Conservation (phyloP, 2,888 invertebrate species). For the Melanargia galathea region DNA sequence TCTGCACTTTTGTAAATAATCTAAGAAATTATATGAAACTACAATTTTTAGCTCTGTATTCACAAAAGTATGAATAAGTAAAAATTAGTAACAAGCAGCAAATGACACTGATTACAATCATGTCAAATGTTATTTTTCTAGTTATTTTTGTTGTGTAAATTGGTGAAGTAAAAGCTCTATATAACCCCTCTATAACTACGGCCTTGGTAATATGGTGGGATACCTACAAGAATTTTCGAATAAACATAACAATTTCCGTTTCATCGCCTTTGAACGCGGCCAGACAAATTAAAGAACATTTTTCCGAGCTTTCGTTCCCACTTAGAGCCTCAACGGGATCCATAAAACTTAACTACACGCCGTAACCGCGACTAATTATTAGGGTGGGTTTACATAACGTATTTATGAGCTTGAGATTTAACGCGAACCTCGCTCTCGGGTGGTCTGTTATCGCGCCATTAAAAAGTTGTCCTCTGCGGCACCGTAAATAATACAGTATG, state of each 20-base stretch:
- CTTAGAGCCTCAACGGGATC: slow-evolving; percentile 61
- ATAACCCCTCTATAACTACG: slow-evolving; percentile 5
- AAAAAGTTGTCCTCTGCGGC: slow-evolving; percentile 79
- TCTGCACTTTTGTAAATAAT: no score
- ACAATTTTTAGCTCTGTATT: no score
- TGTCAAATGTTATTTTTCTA: background rate
- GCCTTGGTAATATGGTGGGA: slow-evolving; percentile 44
- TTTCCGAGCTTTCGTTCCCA: slow-evolving; percentile 67
- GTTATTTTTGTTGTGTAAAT: background rate
- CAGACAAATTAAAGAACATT: slow-evolving; percentile 79
- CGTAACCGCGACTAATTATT: slow-evolving; percentile 81
- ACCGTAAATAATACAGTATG: slow-evolving; percentile 76
- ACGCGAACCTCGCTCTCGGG: slow-evolving; percentile 72
- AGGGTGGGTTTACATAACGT: slow-evolving; percentile 81
- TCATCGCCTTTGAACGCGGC: slow-evolving; percentile 67
- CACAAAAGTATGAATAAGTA: no score
- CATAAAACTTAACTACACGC: slow-evolving; percentile 80
- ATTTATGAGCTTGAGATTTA: slow-evolving; percentile 81
- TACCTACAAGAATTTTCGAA: slow-evolving; percentile 65
- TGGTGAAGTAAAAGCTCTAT: background rate
- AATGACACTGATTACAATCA: no score
- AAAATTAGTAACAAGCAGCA: no score
- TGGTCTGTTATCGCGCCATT: slow-evolving; percentile 81
- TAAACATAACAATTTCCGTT: slow-evolving; percentile 77
- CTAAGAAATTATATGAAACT: no score